Evolutionary conservation across 2,888 invertebrate genomes (phyloP), one percentile per base, ranked within the genome.

Genomic region (Lasiommata megera): DNA sequence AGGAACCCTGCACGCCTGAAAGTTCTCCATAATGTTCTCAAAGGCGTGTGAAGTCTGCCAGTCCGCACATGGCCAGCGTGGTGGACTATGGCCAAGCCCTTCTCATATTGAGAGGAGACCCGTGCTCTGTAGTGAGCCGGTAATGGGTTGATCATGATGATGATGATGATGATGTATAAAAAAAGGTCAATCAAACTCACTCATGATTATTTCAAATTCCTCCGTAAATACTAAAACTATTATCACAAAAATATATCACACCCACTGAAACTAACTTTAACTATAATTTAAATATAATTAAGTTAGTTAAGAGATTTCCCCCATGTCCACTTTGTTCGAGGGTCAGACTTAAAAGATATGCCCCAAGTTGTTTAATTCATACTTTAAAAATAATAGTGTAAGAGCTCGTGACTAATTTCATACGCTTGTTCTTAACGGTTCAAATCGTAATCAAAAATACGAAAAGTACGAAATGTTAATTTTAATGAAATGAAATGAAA

Each of bases 271-370:
- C 11, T 23, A 23, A n/a, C n/a, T 43, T 43, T 43, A 11, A 43
- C 6, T 23, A 17, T 23, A 18, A 17, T 23, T 43, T 6, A 23
- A 12, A 7, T 44, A 28, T 18, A 6, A 41, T n/a, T 40, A 7
- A 43, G 12, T 1, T 31, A 44, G 14, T 29, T 31, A 3, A 43
- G 9, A 16, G 11, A 6, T 3, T 23, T 12, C 7, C 12, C 9
- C 2, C 3, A 56, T 43, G 59, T 57, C 60, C 50, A 46, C 17
- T 51, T 50, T 29, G 46, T 41, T 29, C 34, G 36, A 31, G 29
- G 17, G 51, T 47, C 46, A 51, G 54, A 54, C 28, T 51, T 28
- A 31, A 51, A 62, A 41, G 56, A 54, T 47, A 40, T 18, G 43
- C 52, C 41, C 14, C 9, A 9, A 18, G 16, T 8, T 14, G 16